Conservation (phyloP, 2,888 invertebrate species). For the Anagyrus pseudococci region DNA sequence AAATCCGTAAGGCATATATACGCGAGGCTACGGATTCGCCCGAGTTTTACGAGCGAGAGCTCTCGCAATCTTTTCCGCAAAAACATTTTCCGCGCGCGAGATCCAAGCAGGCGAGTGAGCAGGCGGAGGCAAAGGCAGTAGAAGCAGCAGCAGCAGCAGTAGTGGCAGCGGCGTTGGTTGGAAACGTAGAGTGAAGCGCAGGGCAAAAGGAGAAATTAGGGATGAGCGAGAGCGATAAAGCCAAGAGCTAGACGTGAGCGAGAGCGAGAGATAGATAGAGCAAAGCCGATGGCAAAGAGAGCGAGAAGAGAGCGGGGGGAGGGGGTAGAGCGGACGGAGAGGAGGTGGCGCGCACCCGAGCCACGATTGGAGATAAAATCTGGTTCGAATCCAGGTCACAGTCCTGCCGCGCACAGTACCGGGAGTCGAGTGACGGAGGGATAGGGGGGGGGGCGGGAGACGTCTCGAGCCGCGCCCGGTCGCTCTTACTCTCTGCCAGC, state of each 20-base stretch:
- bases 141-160: too few relatives aligned
- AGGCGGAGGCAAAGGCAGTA: too few relatives aligned
- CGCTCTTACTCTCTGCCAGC: neutral
- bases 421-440: too few relatives aligned
- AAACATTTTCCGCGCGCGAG: too few relatives aligned
- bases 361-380: conserved; percentile 38
- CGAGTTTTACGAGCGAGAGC: too few relatives aligned
- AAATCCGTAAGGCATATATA: too few relatives aligned
- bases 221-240: neutral
- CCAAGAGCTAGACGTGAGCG: conserved; percentile 23
- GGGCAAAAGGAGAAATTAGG: neutral
- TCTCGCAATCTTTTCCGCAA: neutral
- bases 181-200: too few relatives aligned
- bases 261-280: conserved; percentile 30
- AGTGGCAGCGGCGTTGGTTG: too few relatives aligned
- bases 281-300: neutral
- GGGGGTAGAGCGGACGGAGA: neutral
- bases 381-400: conserved; percentile 41
- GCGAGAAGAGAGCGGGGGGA: neutral
- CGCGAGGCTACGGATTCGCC: too few relatives aligned
- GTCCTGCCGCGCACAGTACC: conserved; percentile 9
- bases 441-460: conserved; percentile 1
- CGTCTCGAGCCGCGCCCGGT: neutral
- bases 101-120: too few relatives aligned
- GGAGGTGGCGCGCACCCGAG: conserved; percentile 4